A percentile compares a stretch with the other conserved stretches of the same genome.
phyloP scores from a whole-genome alignment of 1,140 invertebrate species.

The Lucilia cuprina region DNA sequence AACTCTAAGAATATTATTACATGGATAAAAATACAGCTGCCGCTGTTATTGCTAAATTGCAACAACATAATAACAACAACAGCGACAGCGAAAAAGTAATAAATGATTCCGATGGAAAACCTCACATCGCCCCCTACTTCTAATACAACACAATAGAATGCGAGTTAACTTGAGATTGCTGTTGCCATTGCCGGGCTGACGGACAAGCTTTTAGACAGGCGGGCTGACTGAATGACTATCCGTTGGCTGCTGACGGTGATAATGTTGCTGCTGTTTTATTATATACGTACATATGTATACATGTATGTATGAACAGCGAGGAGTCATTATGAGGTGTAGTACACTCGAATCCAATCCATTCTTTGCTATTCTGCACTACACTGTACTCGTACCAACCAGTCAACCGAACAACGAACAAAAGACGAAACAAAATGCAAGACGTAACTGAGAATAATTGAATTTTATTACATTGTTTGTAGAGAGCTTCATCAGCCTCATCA shows the following conservation, averaged over 20 bases:
- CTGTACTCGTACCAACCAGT: not conserved
- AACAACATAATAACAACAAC: conserved; percentile 33
- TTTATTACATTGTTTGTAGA: conserved; percentile 63
- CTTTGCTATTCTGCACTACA: not conserved
- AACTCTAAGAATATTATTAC: not conserved
- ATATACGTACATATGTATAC: not conserved
- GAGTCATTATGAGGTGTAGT: not conserved
- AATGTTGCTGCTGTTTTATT: not conserved
- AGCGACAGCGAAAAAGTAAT: not conserved
- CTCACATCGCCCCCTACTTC: conserved; percentile 36
- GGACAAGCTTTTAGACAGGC: not conserved
- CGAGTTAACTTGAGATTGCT: not conserved
- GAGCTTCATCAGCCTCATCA: conserved; percentile 39
- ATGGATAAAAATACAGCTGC: conserved; percentile 29
- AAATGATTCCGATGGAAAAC: not conserved
- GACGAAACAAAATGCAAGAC: conserved; percentile 62
- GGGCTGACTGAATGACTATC: not conserved
- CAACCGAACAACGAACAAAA: conserved; percentile 47
- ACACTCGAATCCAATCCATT: not conserved
- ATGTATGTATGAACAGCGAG: not conserved
- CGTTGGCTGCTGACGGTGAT: not conserved
- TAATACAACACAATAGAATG: conserved; percentile 2
- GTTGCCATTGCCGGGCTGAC: not conserved
- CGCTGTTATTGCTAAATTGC: not conserved
- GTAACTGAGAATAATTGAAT: conserved; percentile 62